Evolutionary conservation across 2,797 vertebrate genomes (phyloP), one percentile per base, ranked within the genome.

Genomic region (Choloepus didactylus): DNA sequence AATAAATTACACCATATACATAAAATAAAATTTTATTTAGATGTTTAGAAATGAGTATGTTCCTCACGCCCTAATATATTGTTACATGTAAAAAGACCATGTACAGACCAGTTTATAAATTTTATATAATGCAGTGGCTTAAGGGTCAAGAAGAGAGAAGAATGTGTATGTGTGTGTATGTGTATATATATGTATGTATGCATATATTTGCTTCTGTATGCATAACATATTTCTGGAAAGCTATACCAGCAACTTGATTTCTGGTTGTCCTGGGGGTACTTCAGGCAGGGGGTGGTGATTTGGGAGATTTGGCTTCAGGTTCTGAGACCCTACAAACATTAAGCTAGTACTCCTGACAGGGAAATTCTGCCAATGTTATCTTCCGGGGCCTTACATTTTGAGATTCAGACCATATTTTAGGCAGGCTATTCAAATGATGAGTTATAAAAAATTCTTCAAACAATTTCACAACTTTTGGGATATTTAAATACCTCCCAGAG

Each of bases 311-410:
- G 10, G 3, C 44, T 29, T 18, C 14, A 3, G 44, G 21, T 15
- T 15, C 21, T 9, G 23, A 16, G 18, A 12, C 11, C 18, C 69
- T 0, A 0, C 0, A 56, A 64, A 35, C 44, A 27, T 1, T 0
- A 6, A 77, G n/a, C 54, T 15, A 38, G 72, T 4, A 2, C 23
- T 8, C 6, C 56, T 2, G 9, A 4, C 6, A 1, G 46, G 4
- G 70, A 66, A 46, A 8, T n/a, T 6, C 27, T 51, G 79, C 18
- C 54, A 5, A 15, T 1, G 5, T 51, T 10, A 2, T 51, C 27
- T 23, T 62, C 62, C 6, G 54, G 14, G 41, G 2, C 31, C n/a
- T 18, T 35, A 8, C 0, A 6, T 9, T 18, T 41, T 38, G 16
- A 2, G 49, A 23, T 9, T 23, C 49, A 21, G 56, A 35, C 21